phyloP scores from a whole-genome alignment of 64 coral and sea anemone species.

The Pocillopora damicornis region DNA sequence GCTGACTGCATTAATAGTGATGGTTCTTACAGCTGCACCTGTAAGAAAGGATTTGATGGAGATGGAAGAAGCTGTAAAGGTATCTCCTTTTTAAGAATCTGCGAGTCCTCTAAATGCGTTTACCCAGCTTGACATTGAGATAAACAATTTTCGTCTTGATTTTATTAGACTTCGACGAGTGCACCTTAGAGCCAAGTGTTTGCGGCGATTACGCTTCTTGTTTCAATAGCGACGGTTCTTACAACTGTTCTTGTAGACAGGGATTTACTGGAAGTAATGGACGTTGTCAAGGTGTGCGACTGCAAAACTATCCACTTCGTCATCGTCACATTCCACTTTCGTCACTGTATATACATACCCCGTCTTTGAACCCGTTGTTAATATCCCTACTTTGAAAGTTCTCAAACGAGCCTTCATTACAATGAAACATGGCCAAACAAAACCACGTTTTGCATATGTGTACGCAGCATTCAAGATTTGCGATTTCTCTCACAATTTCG shows the following conservation, averaged over 20 bases:
- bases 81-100: background rate
- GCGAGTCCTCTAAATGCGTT: background rate
- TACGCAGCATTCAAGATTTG: too few species aligned
- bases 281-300: too few species aligned
- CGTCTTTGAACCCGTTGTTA: too few species aligned
- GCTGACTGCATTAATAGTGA: constrained; percentile 17
- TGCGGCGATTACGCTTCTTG: constrained; percentile 2
- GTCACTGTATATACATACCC: too few species aligned
- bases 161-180: constrained; percentile 11
- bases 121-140: too few species aligned
- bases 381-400: too few species aligned
- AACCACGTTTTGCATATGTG: too few species aligned
- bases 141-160: background rate
- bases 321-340: too few species aligned
- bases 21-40: constrained; percentile 14
- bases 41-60: constrained; percentile 15
- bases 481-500: too few species aligned
- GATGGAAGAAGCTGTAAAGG: constrained; percentile 11
- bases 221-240: background rate
- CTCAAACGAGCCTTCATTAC: too few species aligned
- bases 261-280: constrained; percentile 20
- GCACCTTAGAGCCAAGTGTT: background rate
- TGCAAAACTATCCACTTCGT: too few species aligned
- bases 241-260: background rate
- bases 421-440: too few species aligned